Evolutionary conservation across 2,888 invertebrate species (phyloP).

Genomic region (Diabrotica balteata): DNA sequence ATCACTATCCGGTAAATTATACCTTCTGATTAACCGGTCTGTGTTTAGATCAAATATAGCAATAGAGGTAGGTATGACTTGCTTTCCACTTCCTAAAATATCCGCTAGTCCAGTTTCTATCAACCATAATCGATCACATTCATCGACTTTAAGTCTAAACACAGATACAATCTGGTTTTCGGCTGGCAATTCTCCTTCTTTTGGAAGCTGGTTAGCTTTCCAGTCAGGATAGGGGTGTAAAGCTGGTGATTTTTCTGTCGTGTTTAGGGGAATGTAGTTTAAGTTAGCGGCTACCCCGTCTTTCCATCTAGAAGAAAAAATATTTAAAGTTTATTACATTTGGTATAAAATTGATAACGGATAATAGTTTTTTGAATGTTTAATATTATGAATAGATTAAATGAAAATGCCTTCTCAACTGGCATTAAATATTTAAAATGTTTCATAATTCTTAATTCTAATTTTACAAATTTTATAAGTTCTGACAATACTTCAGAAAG

Average conservation of each 20-base stretch:
- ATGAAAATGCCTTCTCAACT: no score
- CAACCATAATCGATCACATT: conserved; percentile 83
- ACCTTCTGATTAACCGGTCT: conserved; percentile 73
- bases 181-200: conserved; percentile 61
- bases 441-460: no score
- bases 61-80: conserved; percentile 69
- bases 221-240: conserved; percentile 80
- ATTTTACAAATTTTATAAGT: no score
- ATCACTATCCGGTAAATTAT: conserved; percentile 73
- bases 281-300: conserved; percentile 74
- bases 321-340: background rate
- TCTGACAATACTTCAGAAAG: no score
- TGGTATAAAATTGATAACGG: background rate
- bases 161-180: conserved; percentile 74
- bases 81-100: conserved; percentile 72
- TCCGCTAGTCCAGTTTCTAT: conserved; percentile 81
- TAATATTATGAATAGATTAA: no score
- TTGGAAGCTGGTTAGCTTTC: conserved; percentile 79
- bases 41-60: conserved; percentile 79
- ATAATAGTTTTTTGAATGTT: no score
- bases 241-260: conserved; percentile 71
- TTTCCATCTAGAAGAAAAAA: conserved; percentile 63
- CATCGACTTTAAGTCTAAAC: conserved; percentile 76
- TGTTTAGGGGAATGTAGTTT: conserved; percentile 68
- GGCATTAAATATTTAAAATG: no score